phyloP scores from a whole-genome alignment of 1,140 invertebrate genomes.

The Oscheius sp. region DNA sequence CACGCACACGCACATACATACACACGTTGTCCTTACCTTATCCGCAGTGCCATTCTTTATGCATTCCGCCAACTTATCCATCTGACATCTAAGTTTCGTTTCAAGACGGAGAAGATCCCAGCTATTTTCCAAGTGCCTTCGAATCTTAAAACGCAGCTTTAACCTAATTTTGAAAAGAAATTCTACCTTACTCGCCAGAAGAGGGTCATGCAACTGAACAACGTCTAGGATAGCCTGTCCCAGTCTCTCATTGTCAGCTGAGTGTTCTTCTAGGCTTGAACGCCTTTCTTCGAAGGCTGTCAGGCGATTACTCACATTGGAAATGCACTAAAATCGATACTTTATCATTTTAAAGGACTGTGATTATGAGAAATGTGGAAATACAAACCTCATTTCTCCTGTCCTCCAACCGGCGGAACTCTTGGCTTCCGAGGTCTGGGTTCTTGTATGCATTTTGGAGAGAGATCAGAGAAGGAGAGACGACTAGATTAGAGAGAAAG shows the following conservation, averaged over 20 bases:
- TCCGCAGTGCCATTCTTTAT: slow-evolving; percentile 13
- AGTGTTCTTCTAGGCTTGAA: neutral
- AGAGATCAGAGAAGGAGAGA: slow-evolving; percentile 11
- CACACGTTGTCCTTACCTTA: neutral
- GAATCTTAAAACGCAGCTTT: no score
- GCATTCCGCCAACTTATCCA: slow-evolving; percentile 7
- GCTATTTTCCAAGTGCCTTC: slow-evolving; percentile 17
- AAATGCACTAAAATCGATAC: slow-evolving; percentile 5
- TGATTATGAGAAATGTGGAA: no score
- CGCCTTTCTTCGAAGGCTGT: neutral
- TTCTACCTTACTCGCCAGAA: neutral
- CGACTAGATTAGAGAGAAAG: slow-evolving; percentile 17
- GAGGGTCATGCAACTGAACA: slow-evolving; percentile 4
- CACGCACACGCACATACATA: neutral
- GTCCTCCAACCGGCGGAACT: slow-evolving; percentile 6
- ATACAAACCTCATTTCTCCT: slow-evolving; percentile 1
- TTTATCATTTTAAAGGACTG: neutral
- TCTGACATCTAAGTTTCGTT: slow-evolving; percentile 11
- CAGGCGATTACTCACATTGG: neutral
- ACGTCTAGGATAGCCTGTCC: slow-evolving; percentile 1
- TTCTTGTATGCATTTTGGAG: slow-evolving; percentile 25
- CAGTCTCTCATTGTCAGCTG: slow-evolving; percentile 10
- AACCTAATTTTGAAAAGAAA: no score
- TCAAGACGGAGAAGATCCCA: slow-evolving; percentile 19
- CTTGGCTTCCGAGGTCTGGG: slow-evolving; percentile 18